A percentile compares a stretch with the other conserved stretches of the same genome.
Evolutionary conservation across 2,113 vertebrate genomes (phyloP).

Genomic region (Oryzias melastigma): DNA sequence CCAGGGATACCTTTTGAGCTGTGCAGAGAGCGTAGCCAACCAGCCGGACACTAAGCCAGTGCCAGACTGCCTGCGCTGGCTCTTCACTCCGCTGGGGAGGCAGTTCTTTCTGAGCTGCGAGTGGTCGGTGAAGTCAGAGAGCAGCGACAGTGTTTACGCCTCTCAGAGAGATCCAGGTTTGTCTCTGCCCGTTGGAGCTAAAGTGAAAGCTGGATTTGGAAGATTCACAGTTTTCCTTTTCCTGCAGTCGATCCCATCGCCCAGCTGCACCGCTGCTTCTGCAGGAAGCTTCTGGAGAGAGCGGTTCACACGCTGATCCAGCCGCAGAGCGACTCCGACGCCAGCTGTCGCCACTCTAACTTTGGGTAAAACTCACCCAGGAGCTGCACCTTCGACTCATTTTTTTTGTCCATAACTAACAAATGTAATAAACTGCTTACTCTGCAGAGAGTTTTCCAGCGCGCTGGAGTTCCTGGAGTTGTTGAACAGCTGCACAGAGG

Average conservation of each 20-base stretch:
- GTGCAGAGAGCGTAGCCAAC: conserved; percentile 81
- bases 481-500: conserved; percentile 89
- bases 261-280: conserved; percentile 94
- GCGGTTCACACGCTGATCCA: conserved; percentile 91
- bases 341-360: conserved; percentile 60
- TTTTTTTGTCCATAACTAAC: neutral
- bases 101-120: conserved; percentile 95
- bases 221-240: neutral
- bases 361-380: conserved; percentile 56
- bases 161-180: conserved; percentile 88
- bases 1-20: conserved; percentile 90
- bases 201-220: too few relatives aligned
- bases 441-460: conserved; percentile 85
- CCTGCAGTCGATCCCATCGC: conserved; percentile 88
- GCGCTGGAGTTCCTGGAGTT: conserved; percentile 90
- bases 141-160: conserved; percentile 86
- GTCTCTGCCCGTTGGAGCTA: conserved; percentile 2
- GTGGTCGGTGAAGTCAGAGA: conserved; percentile 88
- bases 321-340: conserved; percentile 79
- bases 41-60: conserved; percentile 81
- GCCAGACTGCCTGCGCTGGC: conserved; percentile 89
- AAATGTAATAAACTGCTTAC: neutral
- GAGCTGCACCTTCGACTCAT: neutral
- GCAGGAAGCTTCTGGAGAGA: conserved; percentile 90
- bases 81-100: conserved; percentile 91